These are phyloP conservation scores for Graphium colonna DNA, from an alignment of 2,888 invertebrate genomes.

Conservation along the genomic window DNA sequence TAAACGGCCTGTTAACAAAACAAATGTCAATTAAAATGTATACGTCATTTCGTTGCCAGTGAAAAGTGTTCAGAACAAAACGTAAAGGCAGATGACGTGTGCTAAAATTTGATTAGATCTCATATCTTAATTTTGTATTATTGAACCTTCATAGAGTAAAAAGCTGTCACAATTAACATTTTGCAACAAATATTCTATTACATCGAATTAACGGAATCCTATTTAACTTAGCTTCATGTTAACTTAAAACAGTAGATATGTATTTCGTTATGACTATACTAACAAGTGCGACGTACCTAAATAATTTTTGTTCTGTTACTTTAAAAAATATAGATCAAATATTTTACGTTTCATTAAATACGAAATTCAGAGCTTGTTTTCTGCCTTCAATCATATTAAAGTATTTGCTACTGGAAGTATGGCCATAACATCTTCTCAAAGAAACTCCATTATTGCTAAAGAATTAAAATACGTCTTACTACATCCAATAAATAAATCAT, in stretches of 20 bases:
- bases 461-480: slow-evolving; percentile 3
- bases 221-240: slow-evolving; percentile 10
- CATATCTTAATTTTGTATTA: no score
- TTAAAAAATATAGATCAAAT: background rate
- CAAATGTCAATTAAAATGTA: no score
- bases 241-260: slow-evolving; percentile 22
- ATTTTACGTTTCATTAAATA: no score
- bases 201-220: background rate
- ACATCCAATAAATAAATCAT: slow-evolving; percentile 31
- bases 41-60: no score
- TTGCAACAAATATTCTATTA: background rate
- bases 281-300: slow-evolving; percentile 3
- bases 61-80: no score
- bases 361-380: background rate
- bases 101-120: no score
- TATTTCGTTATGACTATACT: slow-evolving; percentile 17
- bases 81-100: no score
- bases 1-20: no score
- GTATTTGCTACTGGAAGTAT: background rate
- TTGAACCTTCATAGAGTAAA: no score
- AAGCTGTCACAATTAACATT: slow-evolving; percentile 6
- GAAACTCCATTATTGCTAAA: slow-evolving; percentile 2
- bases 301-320: background rate
- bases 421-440: slow-evolving; percentile 4
- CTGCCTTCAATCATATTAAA: background rate